Percentiles rank a stretch among this genome's conserved stretches.
Evolutionary conservation across 2,113 vertebrate genomes (phyloP).

Genomic region (Macquaria australasica): DNA sequence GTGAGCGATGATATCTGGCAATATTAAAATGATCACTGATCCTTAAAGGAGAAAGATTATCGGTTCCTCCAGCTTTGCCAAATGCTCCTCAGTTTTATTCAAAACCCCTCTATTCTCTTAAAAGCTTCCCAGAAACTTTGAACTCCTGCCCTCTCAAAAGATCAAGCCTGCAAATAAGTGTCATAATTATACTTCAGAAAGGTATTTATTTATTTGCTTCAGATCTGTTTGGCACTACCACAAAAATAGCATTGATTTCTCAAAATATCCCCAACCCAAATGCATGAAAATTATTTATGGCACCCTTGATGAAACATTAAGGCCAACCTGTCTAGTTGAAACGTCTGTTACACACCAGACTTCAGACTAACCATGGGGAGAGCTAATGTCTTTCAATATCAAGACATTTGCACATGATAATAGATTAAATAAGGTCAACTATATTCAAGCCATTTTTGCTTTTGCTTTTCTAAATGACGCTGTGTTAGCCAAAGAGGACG

Average conservation of each 20-base stretch:
- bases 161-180: slow-evolving; percentile 65
- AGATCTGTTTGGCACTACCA: slow-evolving; percentile 70
- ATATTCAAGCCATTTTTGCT: slow-evolving; percentile 86
- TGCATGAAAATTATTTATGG: slow-evolving; percentile 74
- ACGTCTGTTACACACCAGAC: slow-evolving; percentile 67
- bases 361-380: slow-evolving; percentile 73
- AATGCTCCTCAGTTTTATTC: slow-evolving; percentile 64
- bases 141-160: slow-evolving; percentile 68
- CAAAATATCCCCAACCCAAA: slow-evolving; percentile 73
- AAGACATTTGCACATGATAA: slow-evolving; percentile 80
- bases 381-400: slow-evolving; percentile 81
- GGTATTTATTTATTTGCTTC: slow-evolving; percentile 65
- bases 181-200: slow-evolving; percentile 63
- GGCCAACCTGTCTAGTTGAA: slow-evolving; percentile 69
- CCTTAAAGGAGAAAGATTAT: slow-evolving; percentile 48
- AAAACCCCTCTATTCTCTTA: slow-evolving; percentile 49
- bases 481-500: slow-evolving; percentile 90
- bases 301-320: slow-evolving; percentile 75
- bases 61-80: slow-evolving; percentile 64
- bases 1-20: slow-evolving; percentile 53
- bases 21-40: slow-evolving; percentile 55
- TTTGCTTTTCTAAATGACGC: slow-evolving; percentile 89
- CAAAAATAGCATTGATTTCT: slow-evolving; percentile 69
- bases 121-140: slow-evolving; percentile 62
- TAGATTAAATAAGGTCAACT: slow-evolving; percentile 83